Base-by-base conservation (phyloP, 2,888 invertebrate genomes). In the Altica lythri region DNA sequence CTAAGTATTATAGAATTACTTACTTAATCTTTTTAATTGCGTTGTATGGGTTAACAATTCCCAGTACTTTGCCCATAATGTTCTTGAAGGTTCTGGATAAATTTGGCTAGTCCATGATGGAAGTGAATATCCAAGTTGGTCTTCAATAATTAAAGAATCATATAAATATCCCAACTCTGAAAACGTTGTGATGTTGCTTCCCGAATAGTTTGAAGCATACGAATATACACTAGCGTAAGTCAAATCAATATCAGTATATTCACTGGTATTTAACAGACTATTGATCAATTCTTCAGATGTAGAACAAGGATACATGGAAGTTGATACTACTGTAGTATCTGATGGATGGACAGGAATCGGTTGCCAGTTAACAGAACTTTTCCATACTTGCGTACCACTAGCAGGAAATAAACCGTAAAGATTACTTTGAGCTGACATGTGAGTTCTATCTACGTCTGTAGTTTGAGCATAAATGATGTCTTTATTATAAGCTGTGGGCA, bases 361-460 rank as follows among this genome's bases (percentile, higher is more conserved):
- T 71, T 87, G 86, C 89, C 89, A 89, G 40, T 74, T n/a, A n/a
- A n/a, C 66, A 3, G 86, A 69, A 13, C 75, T 65, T 0, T 84
- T 79, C 88, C 88, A 88, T 1, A 78, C 44, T 57, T 84, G 78
- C 2, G 75, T 72, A 0, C 73, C 79, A 4, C 61, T 63, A 0
- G 88, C 86, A 2, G 86, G 84, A 71, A 82, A 89, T 52, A 89
- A 67, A 0, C 88, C 89, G 49, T 90, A 89, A 57, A 92, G 77
- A 71, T 89, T 86, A 1, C 85, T 80, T 69, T 86, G 81, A 0
- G 90, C 93, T 56, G 90, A 91, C 88, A 90, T 90, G 6, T 93
- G 76, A 0, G 93, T 91, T 22, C 94, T 83, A 75, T 94, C 92
- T 14, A 86, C 85, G 75, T 92, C 89, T 0, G 92, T 91, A 43